These are phyloP conservation scores for Ellobium chinense DNA, from an alignment of 2,888 invertebrate genomes.

Conservation along the genomic window DNA sequence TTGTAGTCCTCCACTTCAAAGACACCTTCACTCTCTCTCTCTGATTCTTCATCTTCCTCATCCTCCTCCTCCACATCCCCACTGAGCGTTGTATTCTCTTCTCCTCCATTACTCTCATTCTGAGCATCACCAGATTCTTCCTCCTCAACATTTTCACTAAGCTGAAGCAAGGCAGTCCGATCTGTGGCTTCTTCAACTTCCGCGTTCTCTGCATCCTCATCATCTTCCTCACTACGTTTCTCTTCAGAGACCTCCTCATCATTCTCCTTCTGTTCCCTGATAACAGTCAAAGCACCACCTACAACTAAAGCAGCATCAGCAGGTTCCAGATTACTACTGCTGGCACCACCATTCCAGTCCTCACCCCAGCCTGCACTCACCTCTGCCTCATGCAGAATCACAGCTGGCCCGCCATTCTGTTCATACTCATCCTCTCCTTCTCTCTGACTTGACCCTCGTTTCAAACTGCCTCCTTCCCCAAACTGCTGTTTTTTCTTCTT, in stretches of 20 bases:
- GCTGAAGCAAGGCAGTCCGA: conserved; percentile 2
- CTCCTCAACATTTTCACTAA: background rate
- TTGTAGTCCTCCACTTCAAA: conserved; percentile 36
- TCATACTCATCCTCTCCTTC: conserved; percentile 25
- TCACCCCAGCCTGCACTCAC: conserved; percentile 33
- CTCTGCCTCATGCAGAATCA: conserved; percentile 35
- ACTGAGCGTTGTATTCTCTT: background rate
- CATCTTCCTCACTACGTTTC: conserved; percentile 15
- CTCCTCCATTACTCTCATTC: background rate
- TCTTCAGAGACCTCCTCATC: background rate
- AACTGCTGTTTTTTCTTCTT: conserved; percentile 40
- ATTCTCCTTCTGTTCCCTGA: conserved; percentile 20
- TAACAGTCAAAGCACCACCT: background rate
- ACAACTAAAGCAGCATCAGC: background rate
- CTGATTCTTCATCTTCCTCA: conserved; percentile 16
- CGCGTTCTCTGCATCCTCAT: background rate
- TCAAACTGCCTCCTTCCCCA: background rate
- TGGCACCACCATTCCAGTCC: background rate
- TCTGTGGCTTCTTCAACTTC: conserved; percentile 7
- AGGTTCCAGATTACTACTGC: background rate
- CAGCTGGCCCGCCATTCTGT: conserved; percentile 24
- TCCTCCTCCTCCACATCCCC: conserved; percentile 16
- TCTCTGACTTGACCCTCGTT: background rate
- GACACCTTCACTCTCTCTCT: conserved; percentile 29
- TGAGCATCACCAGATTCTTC: background rate